Evolutionary conservation across 2,797 vertebrate genomes (phyloP), one percentile per base, ranked within the genome.

Genomic region (Brachymystax lenok): DNA sequence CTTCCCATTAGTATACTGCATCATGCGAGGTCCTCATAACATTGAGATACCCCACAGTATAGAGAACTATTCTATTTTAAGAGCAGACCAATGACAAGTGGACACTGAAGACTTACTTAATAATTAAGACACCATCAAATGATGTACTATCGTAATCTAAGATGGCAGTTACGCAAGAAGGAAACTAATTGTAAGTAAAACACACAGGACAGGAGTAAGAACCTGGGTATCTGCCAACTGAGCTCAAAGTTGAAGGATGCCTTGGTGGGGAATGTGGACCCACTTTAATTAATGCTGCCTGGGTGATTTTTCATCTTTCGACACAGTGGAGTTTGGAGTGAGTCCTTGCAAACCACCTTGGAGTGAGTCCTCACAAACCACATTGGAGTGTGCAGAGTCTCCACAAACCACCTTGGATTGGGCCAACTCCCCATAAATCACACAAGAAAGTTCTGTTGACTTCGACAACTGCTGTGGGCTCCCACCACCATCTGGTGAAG

Each of bases 171-270:
- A 19, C 16, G 1, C 52, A 54, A 54, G 19, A 56, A 19, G 16
- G 6, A n/a, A 19, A 56, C 46, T 71, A 28, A 28, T 52, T 24
- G 4, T 71, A 30, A 3, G 27, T 72, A 33, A 52, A 33, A 72
- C 52, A 56, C 59, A 24, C 69, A 28, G 40, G 24, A 63, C 46
- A 17, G 21, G 2, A 52, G 21, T 13, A 14, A 27, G 16, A n/a
- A 54, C 35, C 46, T 50, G 1, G n/a, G 56, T 27, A n/a, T 74
- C 5, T 24, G 35, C 21, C 5, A 51, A 27, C 33, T n/a, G 35
- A 27, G 56, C 73, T 67, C 67, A 59, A 74, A 10, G 82, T 81
- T 54, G 78, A 87, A 86, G 76, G 59, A 79, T 46, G 59, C 76
- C 16, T 17, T 3, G 33, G 40, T 54, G 28, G 21, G 17, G 66